A percentile compares a stretch with the other conserved stretches of the same genome.
Evolutionary conservation across 37 sponge, comb jelly and placozoan genomes (phyloP).

Genomic region (Mnemiopsis leidyi): DNA sequence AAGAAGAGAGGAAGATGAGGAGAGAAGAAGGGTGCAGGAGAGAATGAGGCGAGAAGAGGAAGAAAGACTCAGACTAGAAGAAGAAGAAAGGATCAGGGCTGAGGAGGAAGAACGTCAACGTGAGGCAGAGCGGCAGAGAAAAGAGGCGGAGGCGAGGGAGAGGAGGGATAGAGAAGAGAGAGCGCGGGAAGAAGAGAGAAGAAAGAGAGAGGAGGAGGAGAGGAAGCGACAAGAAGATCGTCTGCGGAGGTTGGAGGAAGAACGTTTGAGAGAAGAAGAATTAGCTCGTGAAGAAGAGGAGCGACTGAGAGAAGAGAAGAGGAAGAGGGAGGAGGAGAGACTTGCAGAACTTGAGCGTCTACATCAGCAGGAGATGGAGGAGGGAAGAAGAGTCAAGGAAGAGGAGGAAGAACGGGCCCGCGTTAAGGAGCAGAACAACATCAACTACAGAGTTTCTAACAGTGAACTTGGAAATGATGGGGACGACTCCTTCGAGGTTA

Average conservation of each 20-base stretch:
- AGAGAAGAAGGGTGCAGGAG: background rate
- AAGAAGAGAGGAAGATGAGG: constrained; percentile 2
- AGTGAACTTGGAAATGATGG: background rate
- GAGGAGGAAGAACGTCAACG: background rate
- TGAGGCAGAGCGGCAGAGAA: background rate
- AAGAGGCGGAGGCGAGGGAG: constrained; percentile 10
- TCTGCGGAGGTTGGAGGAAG: background rate
- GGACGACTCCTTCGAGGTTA: background rate
- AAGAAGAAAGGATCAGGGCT: constrained; percentile 39
- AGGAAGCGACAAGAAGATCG: constrained; percentile 10
- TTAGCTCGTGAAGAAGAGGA: background rate
- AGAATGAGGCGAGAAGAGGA: background rate
- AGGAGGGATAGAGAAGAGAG: background rate
- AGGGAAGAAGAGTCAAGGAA: background rate
- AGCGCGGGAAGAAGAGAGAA: background rate
- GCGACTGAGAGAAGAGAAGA: background rate
- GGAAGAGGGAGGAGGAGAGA: constrained; percentile 2
- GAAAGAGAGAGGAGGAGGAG: background rate
- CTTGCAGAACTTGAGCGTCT: background rate
- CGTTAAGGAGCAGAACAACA: constrained; percentile 51
- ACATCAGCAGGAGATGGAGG: constrained; percentile 6
- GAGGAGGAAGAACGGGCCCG: constrained; percentile 32
- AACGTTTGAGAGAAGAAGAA: background rate
- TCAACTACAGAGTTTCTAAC: constrained; percentile 33
- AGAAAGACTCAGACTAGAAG: constrained; percentile 44